phyloP scores from a whole-genome alignment of 2,797 vertebrate genomes.

The Margarornis squamiger region DNA sequence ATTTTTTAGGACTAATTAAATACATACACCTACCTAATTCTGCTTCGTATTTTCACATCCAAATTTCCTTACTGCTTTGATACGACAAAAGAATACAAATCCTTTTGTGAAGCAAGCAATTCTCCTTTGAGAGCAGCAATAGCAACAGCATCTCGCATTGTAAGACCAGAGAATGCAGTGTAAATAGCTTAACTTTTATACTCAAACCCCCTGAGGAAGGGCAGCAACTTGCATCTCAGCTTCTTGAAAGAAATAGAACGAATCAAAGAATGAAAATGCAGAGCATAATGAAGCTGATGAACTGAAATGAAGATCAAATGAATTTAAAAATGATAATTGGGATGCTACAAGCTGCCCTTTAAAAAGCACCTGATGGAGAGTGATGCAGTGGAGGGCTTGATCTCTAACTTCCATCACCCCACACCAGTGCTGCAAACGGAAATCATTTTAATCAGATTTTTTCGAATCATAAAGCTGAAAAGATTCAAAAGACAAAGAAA shows the following conservation, averaged over 20 bases:
- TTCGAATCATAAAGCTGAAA: background rate
- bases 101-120: background rate
- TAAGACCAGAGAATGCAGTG: background rate
- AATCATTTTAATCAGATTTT: background rate
- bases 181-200: constrained; percentile 14
- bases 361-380: background rate
- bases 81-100: background rate
- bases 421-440: background rate
- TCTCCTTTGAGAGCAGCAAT: constrained; percentile 28
- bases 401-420: background rate
- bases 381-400: background rate
- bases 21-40: background rate
- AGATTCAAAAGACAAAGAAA: background rate
- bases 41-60: background rate
- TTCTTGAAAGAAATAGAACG: constrained; percentile 12
- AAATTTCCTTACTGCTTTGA: background rate
- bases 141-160: background rate
- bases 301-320: background rate
- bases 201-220: background rate
- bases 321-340: background rate
- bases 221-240: background rate
- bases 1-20: background rate
- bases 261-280: constrained; percentile 11
- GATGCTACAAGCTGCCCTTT: background rate
- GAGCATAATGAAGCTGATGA: background rate